These are phyloP conservation scores for Cistogaster globosa DNA, from an alignment of 2,888 invertebrate genomes.

Conservation along the genomic window DNA sequence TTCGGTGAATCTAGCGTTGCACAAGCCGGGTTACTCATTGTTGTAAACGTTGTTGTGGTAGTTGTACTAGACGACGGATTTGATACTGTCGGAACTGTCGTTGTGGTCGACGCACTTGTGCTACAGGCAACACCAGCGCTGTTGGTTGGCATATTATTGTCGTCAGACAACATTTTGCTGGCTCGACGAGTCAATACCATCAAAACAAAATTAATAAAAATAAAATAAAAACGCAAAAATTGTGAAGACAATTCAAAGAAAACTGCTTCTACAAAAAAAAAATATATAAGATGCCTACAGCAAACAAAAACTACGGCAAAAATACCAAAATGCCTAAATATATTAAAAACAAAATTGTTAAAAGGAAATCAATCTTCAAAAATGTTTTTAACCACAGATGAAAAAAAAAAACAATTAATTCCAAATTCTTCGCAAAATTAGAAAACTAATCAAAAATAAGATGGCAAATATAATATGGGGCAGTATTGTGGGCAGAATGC, in stretches of 20 bases:
- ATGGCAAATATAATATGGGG: not conserved
- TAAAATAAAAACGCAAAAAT: not conserved
- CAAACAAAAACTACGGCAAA: too few relatives aligned
- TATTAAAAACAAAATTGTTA: too few relatives aligned
- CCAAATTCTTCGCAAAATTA: not conserved
- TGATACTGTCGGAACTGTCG: not conserved
- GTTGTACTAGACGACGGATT: not conserved
- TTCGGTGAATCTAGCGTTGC: not conserved
- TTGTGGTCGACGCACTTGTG: not conserved
- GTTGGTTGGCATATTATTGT: not conserved
- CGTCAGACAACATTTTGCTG: not conserved
- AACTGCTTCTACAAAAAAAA: not conserved
- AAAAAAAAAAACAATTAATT: too few relatives aligned
- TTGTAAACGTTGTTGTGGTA: not conserved
- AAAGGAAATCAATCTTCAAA: too few relatives aligned
- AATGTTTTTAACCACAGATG: too few relatives aligned
- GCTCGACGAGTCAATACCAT: not conserved
- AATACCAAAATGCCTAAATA: too few relatives aligned
- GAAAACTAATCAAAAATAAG: not conserved
- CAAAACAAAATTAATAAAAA: not conserved
- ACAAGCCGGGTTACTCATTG: not conserved
- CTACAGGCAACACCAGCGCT: not conserved
- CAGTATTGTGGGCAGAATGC: not conserved
- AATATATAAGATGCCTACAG: too few relatives aligned
- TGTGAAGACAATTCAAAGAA: not conserved